Evolutionary conservation across 2,888 invertebrate species (phyloP).

Genomic region (Mesoligia furuncula): DNA sequence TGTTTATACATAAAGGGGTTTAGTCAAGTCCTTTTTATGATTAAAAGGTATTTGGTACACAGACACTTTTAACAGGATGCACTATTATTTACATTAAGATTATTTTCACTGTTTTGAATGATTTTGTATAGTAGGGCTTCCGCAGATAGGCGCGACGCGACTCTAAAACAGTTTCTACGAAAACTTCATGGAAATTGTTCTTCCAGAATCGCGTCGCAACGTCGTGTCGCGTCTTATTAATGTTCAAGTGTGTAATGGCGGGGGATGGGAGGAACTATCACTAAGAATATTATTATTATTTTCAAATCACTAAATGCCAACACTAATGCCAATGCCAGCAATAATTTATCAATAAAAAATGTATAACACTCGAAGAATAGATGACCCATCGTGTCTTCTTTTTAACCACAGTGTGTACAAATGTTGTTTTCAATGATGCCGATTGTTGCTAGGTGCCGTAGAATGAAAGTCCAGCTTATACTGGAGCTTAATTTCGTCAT

Average conservation of each 20-base stretch:
- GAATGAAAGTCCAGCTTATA: slow-evolving; percentile 1
- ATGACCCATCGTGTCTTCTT: too few relatives aligned
- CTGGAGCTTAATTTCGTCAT: too few relatives aligned
- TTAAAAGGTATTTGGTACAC: background rate
- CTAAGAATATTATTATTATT: too few relatives aligned
- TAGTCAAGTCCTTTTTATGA: background rate
- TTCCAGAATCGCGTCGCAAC: background rate
- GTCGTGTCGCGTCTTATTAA: background rate
- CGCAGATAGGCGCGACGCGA: background rate
- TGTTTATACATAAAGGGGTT: too few relatives aligned
- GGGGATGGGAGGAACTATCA: background rate
- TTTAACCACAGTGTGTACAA: too few relatives aligned
- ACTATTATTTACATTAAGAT: too few relatives aligned
- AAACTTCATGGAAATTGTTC: background rate
- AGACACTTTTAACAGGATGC: background rate
- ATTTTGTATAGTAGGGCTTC: background rate
- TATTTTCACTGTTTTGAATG: background rate
- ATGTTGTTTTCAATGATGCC: background rate
- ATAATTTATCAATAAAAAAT: background rate
- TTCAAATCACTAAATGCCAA: background rate
- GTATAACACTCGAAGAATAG: background rate
- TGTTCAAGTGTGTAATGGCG: too few relatives aligned
- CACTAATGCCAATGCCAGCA: too few relatives aligned
- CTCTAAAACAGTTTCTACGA: background rate
- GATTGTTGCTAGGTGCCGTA: too few relatives aligned